Percentiles rank a stretch among this genome's conserved stretches.
Evolutionary conservation across 2,113 vertebrate species (phyloP).

Genomic region (Sphyrna mokarran): DNA sequence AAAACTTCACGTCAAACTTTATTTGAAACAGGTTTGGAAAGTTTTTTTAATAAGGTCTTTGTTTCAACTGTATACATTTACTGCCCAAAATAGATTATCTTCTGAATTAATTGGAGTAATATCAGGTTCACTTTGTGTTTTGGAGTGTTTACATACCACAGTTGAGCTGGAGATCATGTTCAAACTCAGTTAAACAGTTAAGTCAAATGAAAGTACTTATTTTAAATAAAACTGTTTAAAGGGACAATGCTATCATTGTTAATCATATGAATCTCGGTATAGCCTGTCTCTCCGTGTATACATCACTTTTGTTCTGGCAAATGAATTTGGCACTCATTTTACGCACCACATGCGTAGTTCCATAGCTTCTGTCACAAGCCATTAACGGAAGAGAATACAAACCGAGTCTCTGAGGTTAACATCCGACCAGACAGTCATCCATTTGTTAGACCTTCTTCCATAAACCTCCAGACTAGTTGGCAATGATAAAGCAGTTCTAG

Average conservation of each 20-base stretch:
- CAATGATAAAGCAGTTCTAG: not conserved
- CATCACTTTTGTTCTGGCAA: not conserved
- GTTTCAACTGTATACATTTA: not conserved
- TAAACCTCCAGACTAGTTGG: not conserved
- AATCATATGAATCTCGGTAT: not conserved
- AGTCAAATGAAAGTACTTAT: not conserved
- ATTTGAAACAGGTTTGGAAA: not conserved
- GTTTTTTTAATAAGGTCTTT: not conserved
- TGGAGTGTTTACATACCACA: not conserved
- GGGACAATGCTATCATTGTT: not conserved
- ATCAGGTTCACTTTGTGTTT: slow-evolving; percentile 1
- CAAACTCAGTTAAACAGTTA: not conserved
- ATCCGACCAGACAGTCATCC: not conserved
- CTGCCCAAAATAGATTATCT: not conserved
- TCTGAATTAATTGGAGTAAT: not conserved
- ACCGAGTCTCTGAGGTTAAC: not conserved
- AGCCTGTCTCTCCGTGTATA: not conserved
- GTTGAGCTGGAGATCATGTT: not conserved
- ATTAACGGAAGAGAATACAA: not conserved
- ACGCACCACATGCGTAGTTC: not conserved
- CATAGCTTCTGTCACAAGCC: not conserved
- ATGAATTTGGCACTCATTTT: not conserved
- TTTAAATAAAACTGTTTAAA: not conserved
- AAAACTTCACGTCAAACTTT: slow-evolving; percentile 25
- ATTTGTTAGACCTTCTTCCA: not conserved